A percentile compares a stretch with the other conserved stretches of the same genome.
phyloP scores from a whole-genome alignment of 2,113 vertebrate genomes.

The Sarotherodon lohbergeri region DNA sequence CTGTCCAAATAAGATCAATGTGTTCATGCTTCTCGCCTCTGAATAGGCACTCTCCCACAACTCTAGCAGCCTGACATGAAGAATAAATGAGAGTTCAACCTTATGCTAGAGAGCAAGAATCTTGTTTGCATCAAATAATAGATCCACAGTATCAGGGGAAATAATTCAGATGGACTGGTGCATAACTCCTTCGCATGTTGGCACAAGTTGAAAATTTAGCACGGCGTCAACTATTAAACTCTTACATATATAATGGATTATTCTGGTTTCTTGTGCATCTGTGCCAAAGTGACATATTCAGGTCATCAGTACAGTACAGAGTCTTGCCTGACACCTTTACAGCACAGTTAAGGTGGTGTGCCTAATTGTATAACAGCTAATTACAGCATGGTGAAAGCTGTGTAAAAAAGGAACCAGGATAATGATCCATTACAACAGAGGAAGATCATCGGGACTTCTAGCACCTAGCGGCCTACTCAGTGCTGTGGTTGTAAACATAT shows the following conservation, averaged over 20 bases:
- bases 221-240: not conserved
- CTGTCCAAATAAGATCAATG: conserved; percentile 58
- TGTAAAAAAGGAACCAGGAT: conserved; percentile 28
- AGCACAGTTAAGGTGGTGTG: not conserved
- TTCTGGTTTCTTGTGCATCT: not conserved
- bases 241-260: not conserved
- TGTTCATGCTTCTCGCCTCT: conserved; percentile 38
- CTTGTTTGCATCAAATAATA: not conserved
- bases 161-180: not conserved
- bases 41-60: conserved; percentile 28
- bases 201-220: not conserved
- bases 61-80: not conserved
- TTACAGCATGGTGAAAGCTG: conserved; percentile 7
- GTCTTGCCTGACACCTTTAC: not conserved
- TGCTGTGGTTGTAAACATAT: conserved; percentile 69
- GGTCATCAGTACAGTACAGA: not conserved
- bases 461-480: conserved; percentile 49
- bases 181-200: not conserved
- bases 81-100: not conserved
- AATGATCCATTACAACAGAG: conserved; percentile 45
- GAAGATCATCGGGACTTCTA: conserved; percentile 36
- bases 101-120: not conserved
- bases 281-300: not conserved
- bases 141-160: not conserved
- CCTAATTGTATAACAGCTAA: conserved; percentile 40